These are phyloP conservation scores for Halocaridina rubra DNA, from an alignment of 2,888 invertebrate species.

Conservation along the genomic window DNA sequence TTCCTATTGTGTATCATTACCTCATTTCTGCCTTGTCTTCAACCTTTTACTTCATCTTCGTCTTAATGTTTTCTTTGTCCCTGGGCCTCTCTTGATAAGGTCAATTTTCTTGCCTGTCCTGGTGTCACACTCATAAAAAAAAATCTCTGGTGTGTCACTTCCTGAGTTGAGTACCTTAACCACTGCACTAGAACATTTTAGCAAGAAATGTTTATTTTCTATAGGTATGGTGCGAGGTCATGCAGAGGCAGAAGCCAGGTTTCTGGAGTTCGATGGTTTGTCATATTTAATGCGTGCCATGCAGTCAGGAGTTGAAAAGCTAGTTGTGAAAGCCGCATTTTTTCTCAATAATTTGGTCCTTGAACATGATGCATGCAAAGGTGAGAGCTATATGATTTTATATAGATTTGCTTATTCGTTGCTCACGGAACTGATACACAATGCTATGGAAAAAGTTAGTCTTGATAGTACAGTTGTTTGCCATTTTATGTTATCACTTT, in stretches of 20 bases:
- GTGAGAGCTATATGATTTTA: not conserved
- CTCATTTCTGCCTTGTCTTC: too few species aligned
- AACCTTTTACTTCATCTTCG: too few species aligned
- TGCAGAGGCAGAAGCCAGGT: slow-evolving; percentile 74
- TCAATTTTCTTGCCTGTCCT: too few species aligned
- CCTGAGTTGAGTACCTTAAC: too few species aligned
- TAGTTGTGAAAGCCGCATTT: slow-evolving; percentile 80
- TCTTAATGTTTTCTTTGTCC: too few species aligned
- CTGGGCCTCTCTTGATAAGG: too few species aligned
- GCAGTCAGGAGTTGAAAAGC: slow-evolving; percentile 72
- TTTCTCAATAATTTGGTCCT: slow-evolving; percentile 67
- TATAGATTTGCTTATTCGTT: not conserved
- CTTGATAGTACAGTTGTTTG: not conserved
- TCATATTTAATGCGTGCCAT: slow-evolving; percentile 75
- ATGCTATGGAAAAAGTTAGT: not conserved
- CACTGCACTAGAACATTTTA: too few species aligned
- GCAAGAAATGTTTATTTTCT: too few species aligned
- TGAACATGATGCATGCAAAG: not conserved
- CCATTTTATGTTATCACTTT: too few species aligned
- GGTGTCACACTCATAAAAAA: too few species aligned
- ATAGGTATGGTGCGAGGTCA: slow-evolving; percentile 78
- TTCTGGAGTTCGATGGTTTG: slow-evolving; percentile 77
- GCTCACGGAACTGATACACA: not conserved
- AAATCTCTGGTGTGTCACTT: too few species aligned
- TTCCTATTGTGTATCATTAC: too few species aligned